Base-by-base conservation (phyloP, 2,888 invertebrate species). In the Pardosa pseudoannulata region DNA sequence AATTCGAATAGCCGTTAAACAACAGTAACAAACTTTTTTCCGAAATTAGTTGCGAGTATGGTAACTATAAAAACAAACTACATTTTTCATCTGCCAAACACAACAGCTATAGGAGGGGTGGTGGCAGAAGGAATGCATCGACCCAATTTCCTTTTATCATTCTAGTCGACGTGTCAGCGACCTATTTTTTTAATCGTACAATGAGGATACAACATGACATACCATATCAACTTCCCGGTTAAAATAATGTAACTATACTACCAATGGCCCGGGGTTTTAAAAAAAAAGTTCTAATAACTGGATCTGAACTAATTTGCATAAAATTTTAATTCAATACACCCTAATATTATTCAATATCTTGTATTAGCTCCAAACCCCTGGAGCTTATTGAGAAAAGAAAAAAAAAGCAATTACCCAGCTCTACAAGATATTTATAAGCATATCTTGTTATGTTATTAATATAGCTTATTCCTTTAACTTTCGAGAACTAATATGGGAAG, bases 201-300 rank as follows among this genome's bases (percentile, higher is more conserved):
- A 82, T 76, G 62, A 83, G 83, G 83, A 83, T 83, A 72, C 67
- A 71, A 74, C 64, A 82, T 82, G 39, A 76, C 46, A 75, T n/a
- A 64, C 16, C 65, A 31, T 65, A 41, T 62, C 75, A 41, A 82
- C 82, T 82, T 82, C 82, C 82, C 82, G 82, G 82, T 82, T 39
- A 71, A 62, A 29, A 65, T 31, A 65, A 65, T 29, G 29, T 13
- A 65, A 65, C 28, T 11, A 29, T 29, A 29, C 9, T 16, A 16
- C 46, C 46, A 46, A 16, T 46, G 16, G 5, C 46, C 16, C 16
- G 46, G 46, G 46, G 46, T 6, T 16, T 46, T 13, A 16, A 46
- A 16, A 46, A 46, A 46, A 46, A 36, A n/a, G n/a, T 36, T 36
- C 5, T n/a, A n/a, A n/a, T 9, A 13, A 46, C 16, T 46, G n/a